Conservation (phyloP, 2,113 vertebrate genomes). For the Mellivora capensis region DNA sequence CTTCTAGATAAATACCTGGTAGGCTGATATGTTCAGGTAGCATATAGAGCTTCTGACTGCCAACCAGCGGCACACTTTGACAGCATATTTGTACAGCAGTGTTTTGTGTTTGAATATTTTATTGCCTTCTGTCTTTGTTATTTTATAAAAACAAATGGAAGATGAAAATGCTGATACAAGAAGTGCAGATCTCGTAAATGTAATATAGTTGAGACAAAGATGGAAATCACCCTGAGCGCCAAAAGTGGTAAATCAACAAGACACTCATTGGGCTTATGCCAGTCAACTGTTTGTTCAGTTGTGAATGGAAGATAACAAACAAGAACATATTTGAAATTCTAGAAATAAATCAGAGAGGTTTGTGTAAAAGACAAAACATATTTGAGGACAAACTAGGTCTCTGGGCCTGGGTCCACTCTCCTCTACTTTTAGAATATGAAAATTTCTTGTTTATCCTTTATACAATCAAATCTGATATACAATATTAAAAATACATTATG, state of each 20-base stretch:
- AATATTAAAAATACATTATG: background rate
- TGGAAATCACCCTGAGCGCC: background rate
- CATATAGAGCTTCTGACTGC: background rate
- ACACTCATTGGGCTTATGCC: background rate
- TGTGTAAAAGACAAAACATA: slow-evolving; percentile 19
- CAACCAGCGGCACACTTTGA: background rate
- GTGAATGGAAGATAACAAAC: slow-evolving; percentile 41
- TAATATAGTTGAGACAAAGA: slow-evolving; percentile 58
- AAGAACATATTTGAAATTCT: slow-evolving; percentile 47
- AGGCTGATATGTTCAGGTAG: background rate
- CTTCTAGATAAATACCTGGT: background rate
- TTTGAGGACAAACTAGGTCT: background rate
- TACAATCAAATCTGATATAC: background rate
- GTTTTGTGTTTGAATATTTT: slow-evolving; percentile 58
- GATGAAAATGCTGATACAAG: slow-evolving; percentile 51
- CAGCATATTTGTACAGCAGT: slow-evolving; percentile 10
- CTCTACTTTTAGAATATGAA: background rate
- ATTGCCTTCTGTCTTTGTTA: slow-evolving; percentile 53
- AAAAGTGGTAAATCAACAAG: slow-evolving; percentile 54
- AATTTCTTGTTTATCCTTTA: background rate
- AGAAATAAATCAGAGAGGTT: slow-evolving; percentile 37
- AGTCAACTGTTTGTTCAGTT: slow-evolving; percentile 44
- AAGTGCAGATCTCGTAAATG: background rate
- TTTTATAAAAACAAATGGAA: slow-evolving; percentile 64
- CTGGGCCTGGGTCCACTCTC: background rate